Base-by-base conservation (phyloP, 1,140 invertebrate genomes). In the Nebria ingens region DNA sequence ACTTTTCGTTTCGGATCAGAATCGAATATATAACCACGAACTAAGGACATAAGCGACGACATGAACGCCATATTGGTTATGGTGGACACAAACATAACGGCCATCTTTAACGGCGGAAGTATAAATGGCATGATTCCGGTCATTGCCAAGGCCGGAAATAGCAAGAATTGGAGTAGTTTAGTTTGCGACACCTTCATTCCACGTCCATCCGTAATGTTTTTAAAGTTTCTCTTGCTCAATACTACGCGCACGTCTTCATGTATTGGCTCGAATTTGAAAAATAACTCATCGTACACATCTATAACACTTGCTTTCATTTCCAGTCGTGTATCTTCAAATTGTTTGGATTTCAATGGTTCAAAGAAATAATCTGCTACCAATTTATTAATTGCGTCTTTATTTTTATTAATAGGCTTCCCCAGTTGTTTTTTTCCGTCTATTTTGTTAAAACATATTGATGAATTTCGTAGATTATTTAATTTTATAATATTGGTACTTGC, bases 61-160 rank as follows among this genome's bases (percentile, higher is more conserved):
- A 54, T 64, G 55, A 71, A 71, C 0, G 63, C 66, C 63, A 70
- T 64, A 21, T 71, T 64, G 54, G 69, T 71, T 2, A 71, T 56
- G 61, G 68, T 65, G 11, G 62, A 56, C 3, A 69, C 62, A 17
- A 64, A 49, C 55, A 62, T 64, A n/a, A 67, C 67, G 9, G 62
- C 59, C 56, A 69, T 64, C 52, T 67, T 65, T 9, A 71, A 19
- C 17, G 62, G 61, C 0, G 69, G 69, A 15, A 71, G 52, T 6
- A 71, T 45, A 66, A 67, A 69, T 0, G 69, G 69, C 52, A 71
- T 52, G 1, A 69, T 54, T n/a, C 68, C 68, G 0, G 69, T 61
- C 56, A 68, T 61, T 2, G 64, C 22, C 2, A 71, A 56, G 3
- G 62, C 66, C 6, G 68, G 69, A 2, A 65, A 56, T 3, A 69